Base-by-base conservation (phyloP, 2,888 invertebrate species). In the Laothoe populi region DNA sequence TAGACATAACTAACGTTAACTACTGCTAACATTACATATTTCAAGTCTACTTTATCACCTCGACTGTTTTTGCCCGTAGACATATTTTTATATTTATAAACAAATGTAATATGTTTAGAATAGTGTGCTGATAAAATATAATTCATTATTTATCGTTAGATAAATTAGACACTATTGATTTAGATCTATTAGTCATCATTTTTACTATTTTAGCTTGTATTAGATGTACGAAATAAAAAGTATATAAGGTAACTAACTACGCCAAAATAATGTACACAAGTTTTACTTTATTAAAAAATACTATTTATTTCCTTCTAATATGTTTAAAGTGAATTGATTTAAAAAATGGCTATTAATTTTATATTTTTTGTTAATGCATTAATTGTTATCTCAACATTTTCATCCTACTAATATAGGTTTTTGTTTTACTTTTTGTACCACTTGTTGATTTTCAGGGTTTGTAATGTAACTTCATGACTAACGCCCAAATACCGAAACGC, bases 231-330 rank as follows among this genome's bases (percentile, higher is more conserved):
- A 44, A 44, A 19, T 42, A 44, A 19, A 44, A 44, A 44, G 59
- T 64, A 64, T 49, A 61, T 66, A 63, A 71, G 62, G 66, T 74
- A 70, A 75, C 66, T 62, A 73, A 77, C n/a, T n/a, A n/a, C n/a
- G 69, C 75, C 78, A 78, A 81, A 79, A 74, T 72, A 69, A 65
- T 67, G 19, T 60, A 60, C 62, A 61, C 64, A 64, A 16, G 4
- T 19, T 35, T 19, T 53, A 31, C 31, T 35, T 35, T 11, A 53
- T 31, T 31, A 11, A 11, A 1, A 35, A n/a, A 44, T 19, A 44
- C 2, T 49, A n/a, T 53, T 53, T 19, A 53, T 53, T 53, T 35
- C 11, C 53, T 53, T 53, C 11, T 31, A 31, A 16, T 10, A 10
- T 16, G 31, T 35, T 8, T 2, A 19, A 31, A 35, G 35, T 35